Evolutionary conservation across 2,797 vertebrate species (phyloP).

Genomic region (Triplophysa yarkandensis): DNA sequence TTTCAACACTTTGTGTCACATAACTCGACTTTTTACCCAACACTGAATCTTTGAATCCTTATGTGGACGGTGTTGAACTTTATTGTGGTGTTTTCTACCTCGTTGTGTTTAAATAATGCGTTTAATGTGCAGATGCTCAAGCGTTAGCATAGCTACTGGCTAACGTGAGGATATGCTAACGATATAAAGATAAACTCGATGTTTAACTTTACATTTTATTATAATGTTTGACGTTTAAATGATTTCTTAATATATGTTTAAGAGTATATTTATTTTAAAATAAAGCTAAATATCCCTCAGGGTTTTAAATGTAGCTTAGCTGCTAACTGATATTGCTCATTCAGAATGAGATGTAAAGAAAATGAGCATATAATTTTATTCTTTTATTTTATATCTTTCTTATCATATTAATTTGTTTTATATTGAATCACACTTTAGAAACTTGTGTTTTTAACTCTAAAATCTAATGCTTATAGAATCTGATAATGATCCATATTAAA

Average conservation of each 20-base stretch:
- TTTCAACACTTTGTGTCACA: background rate
- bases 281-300: background rate
- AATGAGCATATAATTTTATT: too few species aligned
- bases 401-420: too few species aligned
- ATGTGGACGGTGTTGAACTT: background rate
- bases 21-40: background rate
- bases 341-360: conserved; percentile 10
- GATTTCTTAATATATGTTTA: background rate
- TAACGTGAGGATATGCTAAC: conserved; percentile 30
- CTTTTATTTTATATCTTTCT: too few species aligned
- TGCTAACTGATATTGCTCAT: conserved; percentile 14
- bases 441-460: too few species aligned
- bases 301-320: conserved; percentile 2
- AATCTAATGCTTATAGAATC: background rate
- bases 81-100: background rate
- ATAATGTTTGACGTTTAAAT: background rate
- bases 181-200: conserved; percentile 16
- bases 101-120: background rate
- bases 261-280: background rate
- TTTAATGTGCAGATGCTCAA: conserved; percentile 5
- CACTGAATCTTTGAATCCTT: background rate
- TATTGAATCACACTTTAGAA: too few species aligned
- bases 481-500: too few species aligned
- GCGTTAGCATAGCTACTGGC: conserved; percentile 19
- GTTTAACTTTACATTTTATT: background rate